Base-by-base conservation (phyloP, 2,888 invertebrate genomes). In the Apotomis betuletana region DNA sequence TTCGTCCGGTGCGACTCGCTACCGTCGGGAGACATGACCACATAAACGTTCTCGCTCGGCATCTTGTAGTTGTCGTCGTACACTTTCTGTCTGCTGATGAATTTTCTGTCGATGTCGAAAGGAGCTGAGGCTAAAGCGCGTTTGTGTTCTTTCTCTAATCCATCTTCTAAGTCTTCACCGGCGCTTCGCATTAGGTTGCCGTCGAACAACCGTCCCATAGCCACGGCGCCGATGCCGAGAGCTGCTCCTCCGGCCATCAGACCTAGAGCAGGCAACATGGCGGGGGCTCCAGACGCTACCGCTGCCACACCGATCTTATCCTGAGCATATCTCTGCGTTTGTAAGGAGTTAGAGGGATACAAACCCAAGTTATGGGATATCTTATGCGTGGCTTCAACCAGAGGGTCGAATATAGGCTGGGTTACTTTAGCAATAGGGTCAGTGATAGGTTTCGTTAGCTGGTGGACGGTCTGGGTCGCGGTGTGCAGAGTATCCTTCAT, bases 161-260 rank as follows among this genome's bases (percentile, higher is more conserved):
- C 88, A 5, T 92, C 91, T 74, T 89, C 83, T 15, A 87, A 87
- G 55, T 89, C 90, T 71, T 91, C 89, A 73, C 88, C 93, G n/a
- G 93, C 90, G 70, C 94, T 93, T 61, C 95, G 94, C 87, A 95
- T 92, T 15, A 95, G 87, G 78, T 95, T 95, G 0, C 95, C 95
- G 77, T 96, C 95, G 8, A 96, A 87, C 74, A 96, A 95, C 76
- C 96, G 93, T 8, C 96, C 96, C 74, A 97, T 95, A 0, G 97
- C 97, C 0, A 96, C 96, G 0, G 96, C 97, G 5, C 96, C 97
- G n/a, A 97, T 94, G 0, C 96, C 96, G 38, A 97, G 86, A 2
- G 97, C 97, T 0, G 97, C 97, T 12, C 97, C 97, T n/a, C 97
- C 96, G 9, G 97, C 96, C 80, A 97, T 95, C 5, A 97, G 87